Percentiles rank a stretch among this genome's conserved stretches.
phyloP scores from a whole-genome alignment of 2,113 vertebrate genomes.

The Myotis yumanensis region DNA sequence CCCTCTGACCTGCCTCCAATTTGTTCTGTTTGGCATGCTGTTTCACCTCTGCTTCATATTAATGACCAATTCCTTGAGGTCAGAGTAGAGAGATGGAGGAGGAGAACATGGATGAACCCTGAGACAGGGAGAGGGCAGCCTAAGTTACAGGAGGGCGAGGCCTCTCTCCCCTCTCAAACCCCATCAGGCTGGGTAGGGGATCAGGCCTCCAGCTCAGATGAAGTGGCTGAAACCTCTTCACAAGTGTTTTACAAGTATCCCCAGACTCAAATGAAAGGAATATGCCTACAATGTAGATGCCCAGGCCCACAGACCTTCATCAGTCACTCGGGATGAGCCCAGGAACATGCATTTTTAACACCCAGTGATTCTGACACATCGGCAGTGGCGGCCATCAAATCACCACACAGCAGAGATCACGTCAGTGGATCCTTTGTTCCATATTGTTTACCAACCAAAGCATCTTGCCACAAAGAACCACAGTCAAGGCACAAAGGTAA shows the following conservation, averaged over 20 bases:
- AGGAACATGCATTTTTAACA: conserved; percentile 35
- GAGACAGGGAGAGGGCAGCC: background rate
- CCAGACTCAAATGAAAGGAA: background rate
- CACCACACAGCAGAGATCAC: conserved; percentile 66
- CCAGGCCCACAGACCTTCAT: background rate
- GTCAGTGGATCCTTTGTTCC: conserved; percentile 80
- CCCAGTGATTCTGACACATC: background rate
- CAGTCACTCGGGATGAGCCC: background rate
- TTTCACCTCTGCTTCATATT: background rate
- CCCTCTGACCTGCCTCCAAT: background rate
- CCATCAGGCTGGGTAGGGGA: background rate
- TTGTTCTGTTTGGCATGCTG: background rate
- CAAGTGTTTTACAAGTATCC: background rate
- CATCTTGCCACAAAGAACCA: conserved; percentile 78
- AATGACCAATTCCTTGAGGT: background rate
- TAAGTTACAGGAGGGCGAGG: background rate
- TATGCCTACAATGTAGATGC: conserved; percentile 8
- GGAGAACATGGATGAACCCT: background rate
- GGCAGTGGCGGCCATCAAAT: conserved; percentile 13
- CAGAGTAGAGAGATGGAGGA: background rate
- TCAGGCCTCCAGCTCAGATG: background rate
- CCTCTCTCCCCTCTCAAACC: background rate
- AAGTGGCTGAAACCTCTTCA: background rate
- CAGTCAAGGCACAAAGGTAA: conserved; percentile 80
- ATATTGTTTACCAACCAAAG: conserved; percentile 73